Base-by-base conservation (phyloP, 2,113 vertebrate species). In the Podocnemis expansa region DNA sequence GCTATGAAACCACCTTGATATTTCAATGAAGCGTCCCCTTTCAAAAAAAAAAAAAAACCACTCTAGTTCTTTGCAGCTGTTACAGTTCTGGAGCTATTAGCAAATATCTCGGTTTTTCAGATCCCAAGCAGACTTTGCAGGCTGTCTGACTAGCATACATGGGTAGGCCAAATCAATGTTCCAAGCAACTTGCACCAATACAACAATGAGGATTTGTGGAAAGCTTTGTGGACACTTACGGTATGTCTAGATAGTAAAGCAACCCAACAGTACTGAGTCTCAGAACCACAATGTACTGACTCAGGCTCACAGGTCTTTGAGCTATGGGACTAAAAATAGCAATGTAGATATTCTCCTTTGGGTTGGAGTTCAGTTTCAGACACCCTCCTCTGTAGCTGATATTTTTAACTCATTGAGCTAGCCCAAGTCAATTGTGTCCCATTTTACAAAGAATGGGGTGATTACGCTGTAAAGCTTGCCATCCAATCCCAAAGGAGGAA, bases 71-170 rank as follows among this genome's bases (percentile, higher is more conserved):
- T 21, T 31, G 10, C 27, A n/a, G 19, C 31, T 70, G 38, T 5
- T n/a, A 34, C 56, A 83, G 51, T 5, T 4, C 54, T 52, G 45
- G 27, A 55, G 31, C 45, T 88, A 4, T 73, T 29, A 51, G 31
- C 25, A 29, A 11, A 25, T 16, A 29, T 1, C 1, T n/a, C 41
- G 43, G 5, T 1, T 52, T 4, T 34, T 34, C 51, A 3, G 2
- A 80, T 14, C 19, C 10, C 31, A 52, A 6, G 43, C 10, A 49
- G 5, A 38, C 0, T 93, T 89, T 73, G 54, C 54, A 45, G 85
- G 54, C 73, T 25, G 2, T 34, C 63, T 88, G 34, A 34, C 70
- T 82, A 78, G 58, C 10, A 45, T n/a, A 0, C 4, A 60, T 49
- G n/a, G 12, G 67, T 24, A 73, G 63, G 63, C 47, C n/a, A 78